Conservation (phyloP, 2,113 vertebrate species). For the Rallus limicola region DNA sequence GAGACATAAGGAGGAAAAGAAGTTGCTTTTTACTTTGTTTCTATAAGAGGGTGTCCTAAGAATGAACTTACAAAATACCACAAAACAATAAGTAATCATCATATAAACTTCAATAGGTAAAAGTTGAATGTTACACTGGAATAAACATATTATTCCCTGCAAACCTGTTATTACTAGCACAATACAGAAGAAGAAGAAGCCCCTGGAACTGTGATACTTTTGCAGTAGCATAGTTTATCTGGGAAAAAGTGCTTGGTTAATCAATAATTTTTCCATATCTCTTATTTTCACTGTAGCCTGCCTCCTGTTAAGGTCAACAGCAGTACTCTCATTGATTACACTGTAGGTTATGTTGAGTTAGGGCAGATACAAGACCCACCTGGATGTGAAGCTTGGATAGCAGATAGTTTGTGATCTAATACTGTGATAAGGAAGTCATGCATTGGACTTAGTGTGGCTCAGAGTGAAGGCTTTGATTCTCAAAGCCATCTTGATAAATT, state of each 20-base stretch:
- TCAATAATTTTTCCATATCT: background rate
- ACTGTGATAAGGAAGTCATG: background rate
- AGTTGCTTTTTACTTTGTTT: background rate
- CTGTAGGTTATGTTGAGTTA: background rate
- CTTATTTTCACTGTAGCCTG: background rate
- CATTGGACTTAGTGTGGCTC: background rate
- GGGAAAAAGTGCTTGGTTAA: background rate
- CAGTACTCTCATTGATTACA: background rate
- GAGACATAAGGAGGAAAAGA: background rate
- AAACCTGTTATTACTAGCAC: background rate
- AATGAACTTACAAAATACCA: background rate
- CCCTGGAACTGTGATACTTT: background rate
- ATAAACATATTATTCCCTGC: background rate
- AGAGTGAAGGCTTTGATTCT: background rate
- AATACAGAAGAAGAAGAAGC: background rate
- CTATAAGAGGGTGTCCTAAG: background rate
- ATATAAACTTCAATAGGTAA: conserved; percentile 20
- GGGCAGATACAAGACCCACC: background rate
- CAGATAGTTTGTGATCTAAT: background rate
- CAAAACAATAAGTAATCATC: background rate
- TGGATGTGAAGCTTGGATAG: background rate
- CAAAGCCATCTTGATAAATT: background rate
- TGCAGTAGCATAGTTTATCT: background rate
- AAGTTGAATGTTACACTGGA: conserved; percentile 46
- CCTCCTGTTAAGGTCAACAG: background rate